These are phyloP conservation scores for Arctopsyche grandis DNA, from an alignment of 1,140 invertebrate genomes.

Conservation along the genomic window DNA sequence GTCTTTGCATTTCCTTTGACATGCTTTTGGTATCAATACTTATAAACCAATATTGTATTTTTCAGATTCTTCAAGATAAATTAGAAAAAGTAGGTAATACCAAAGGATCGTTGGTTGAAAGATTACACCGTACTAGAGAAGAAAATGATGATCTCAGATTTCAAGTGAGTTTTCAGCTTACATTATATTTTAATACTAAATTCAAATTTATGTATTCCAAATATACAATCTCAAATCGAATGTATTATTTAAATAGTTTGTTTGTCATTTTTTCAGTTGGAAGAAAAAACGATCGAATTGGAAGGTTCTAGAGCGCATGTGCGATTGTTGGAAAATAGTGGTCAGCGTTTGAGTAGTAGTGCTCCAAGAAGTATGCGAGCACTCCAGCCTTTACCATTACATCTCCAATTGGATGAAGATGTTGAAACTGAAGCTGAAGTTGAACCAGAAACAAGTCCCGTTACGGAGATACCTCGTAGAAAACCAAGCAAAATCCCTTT, in stretches of 20 bases:
- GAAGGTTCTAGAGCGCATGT: constrained; percentile 81
- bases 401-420: constrained; percentile 66
- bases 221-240: too few relatives aligned
- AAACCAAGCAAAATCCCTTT: constrained; percentile 79
- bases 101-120: constrained; percentile 68
- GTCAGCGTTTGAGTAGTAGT: constrained; percentile 55
- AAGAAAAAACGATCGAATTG: constrained; percentile 82
- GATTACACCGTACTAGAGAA: constrained; percentile 77
- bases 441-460: constrained; percentile 57
- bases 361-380: constrained; percentile 62
- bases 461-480: constrained; percentile 65
- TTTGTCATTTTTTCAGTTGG: constrained; percentile 68
- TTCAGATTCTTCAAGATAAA: constrained; percentile 75
- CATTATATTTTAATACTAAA: neutral
- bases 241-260: too few relatives aligned
- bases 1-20: too few relatives aligned
- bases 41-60: too few relatives aligned
- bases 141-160: constrained; percentile 84
- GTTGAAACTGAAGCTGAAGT: constrained; percentile 71
- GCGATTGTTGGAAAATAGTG: constrained; percentile 72
- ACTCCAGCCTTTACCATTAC: constrained; percentile 64
- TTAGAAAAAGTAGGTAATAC: constrained; percentile 58
- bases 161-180: constrained; percentile 68
- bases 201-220: neutral
- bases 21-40: too few relatives aligned